A percentile compares a stretch with the other conserved stretches of the same genome.
phyloP scores from a whole-genome alignment of 2,797 vertebrate species.

The Pampus argenteus region DNA sequence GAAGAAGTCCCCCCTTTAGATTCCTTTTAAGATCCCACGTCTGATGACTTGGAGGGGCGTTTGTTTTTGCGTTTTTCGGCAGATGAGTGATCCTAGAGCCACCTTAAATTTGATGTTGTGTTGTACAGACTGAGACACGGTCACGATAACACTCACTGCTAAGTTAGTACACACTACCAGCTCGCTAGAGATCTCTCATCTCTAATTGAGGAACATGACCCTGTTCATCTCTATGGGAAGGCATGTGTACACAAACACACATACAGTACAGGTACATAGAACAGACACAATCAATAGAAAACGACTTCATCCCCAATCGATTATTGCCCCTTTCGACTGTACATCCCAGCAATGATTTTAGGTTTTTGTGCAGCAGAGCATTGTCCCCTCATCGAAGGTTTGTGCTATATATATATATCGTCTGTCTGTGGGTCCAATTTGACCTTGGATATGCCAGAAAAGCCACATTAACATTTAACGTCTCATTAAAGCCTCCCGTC shows the following conservation, averaged over 20 bases:
- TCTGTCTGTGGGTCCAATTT: slow-evolving; percentile 66
- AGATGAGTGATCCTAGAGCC: slow-evolving; percentile 61
- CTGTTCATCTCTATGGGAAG: slow-evolving; percentile 79
- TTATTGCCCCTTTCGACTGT: slow-evolving; percentile 85
- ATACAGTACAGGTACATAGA: slow-evolving; percentile 79
- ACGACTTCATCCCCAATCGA: slow-evolving; percentile 70
- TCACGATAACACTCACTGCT: slow-evolving; percentile 75
- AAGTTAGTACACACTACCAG: slow-evolving; percentile 71
- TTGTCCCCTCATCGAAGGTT: slow-evolving; percentile 77
- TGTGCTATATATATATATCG: slow-evolving; percentile 80
- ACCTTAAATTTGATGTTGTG: slow-evolving; percentile 58
- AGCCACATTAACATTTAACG: slow-evolving; percentile 74
- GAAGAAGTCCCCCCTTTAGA: slow-evolving; percentile 35
- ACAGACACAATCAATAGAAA: slow-evolving; percentile 81
- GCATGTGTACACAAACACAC: slow-evolving; percentile 78
- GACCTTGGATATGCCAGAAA: slow-evolving; percentile 69
- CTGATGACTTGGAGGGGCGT: slow-evolving; percentile 15
- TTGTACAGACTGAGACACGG: slow-evolving; percentile 71
- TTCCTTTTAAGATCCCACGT: slow-evolving; percentile 39
- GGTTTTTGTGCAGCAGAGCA: slow-evolving; percentile 85
- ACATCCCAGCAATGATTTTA: slow-evolving; percentile 85
- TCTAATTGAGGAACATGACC: slow-evolving; percentile 76
- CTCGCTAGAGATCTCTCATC: slow-evolving; percentile 61
- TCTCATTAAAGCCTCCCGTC: slow-evolving; percentile 69
- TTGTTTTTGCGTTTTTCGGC: slow-evolving; percentile 22